A percentile compares a stretch with the other conserved stretches of the same genome.
phyloP scores from a whole-genome alignment of 2,797 vertebrate genomes.

The Lagorchestes hirsutus region DNA sequence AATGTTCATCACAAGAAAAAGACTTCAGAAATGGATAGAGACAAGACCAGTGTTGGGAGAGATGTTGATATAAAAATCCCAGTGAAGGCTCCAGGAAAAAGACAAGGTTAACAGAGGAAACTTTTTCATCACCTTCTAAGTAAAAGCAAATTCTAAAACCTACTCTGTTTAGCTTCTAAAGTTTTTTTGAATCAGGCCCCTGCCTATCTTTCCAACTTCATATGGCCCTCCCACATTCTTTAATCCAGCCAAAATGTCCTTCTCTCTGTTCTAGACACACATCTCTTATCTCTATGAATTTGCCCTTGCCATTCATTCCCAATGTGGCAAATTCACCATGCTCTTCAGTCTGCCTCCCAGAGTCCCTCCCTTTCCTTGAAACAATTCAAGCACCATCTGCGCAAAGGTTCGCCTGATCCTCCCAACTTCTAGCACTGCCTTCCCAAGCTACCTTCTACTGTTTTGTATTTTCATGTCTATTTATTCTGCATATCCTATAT shows the following conservation, averaged over 20 bases:
- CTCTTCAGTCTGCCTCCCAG: background rate
- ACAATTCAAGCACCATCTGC: no score
- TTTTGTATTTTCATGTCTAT: background rate
- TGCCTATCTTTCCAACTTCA: background rate
- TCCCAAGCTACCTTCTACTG: background rate
- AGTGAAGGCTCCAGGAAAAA: background rate
- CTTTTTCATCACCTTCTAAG: background rate
- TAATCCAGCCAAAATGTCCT: background rate
- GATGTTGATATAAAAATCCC: background rate
- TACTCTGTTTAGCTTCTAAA: background rate
- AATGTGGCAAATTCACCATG: background rate
- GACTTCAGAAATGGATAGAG: background rate
- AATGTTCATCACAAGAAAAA: background rate
- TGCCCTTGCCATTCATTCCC: background rate
- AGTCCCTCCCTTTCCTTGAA: no score
- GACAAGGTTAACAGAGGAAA: background rate
- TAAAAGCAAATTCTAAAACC: background rate
- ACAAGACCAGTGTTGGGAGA: background rate
- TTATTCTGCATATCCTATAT: background rate
- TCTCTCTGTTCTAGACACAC: background rate
- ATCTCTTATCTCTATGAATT: background rate
- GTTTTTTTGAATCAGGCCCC: background rate
- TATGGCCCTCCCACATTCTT: background rate
- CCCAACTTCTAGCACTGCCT: background rate
- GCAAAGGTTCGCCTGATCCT: no score